Percentiles rank a stretch among this genome's conserved stretches.
phyloP scores from a whole-genome alignment of 2,113 vertebrate genomes.

The Siniperca knerii region DNA sequence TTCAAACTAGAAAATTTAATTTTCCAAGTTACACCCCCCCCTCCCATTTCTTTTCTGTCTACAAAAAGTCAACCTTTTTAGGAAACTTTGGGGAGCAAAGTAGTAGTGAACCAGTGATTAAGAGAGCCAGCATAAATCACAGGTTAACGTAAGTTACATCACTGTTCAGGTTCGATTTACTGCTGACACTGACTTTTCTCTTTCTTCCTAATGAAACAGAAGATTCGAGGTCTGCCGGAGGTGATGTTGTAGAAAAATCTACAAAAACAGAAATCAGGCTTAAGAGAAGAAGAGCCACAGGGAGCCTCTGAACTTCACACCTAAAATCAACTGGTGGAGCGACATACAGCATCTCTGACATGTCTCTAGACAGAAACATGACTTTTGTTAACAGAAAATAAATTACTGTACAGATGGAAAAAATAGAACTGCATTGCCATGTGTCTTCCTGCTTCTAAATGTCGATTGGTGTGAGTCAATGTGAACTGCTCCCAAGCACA shows the following conservation, averaged over 20 bases:
- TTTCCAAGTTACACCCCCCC: too few relatives aligned
- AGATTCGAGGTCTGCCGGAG: conserved; percentile 69
- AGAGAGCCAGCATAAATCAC: not conserved
- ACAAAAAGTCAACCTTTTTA: conserved; percentile 27
- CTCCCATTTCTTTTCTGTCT: not conserved
- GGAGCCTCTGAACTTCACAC: conserved; percentile 1
- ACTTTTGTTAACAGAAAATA: conserved; percentile 50
- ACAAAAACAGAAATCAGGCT: not conserved
- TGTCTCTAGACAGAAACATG: not conserved
- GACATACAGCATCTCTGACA: conserved; percentile 1
- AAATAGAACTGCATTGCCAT: conserved; percentile 11
- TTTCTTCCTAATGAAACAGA: conserved; percentile 65
- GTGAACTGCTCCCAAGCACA: conserved; percentile 4
- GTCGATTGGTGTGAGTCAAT: not conserved
- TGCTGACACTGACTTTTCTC: conserved; percentile 26
- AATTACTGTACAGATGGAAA: conserved; percentile 48
- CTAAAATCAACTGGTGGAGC: not conserved
- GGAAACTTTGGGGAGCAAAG: not conserved
- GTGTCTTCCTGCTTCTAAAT: conserved; percentile 58
- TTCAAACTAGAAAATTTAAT: too few relatives aligned
- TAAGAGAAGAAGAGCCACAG: conserved; percentile 23
- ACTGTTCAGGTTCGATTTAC: conserved; percentile 25
- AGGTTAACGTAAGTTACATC: conserved; percentile 10
- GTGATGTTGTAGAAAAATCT: conserved; percentile 51
- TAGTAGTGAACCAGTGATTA: conserved; percentile 24